Base-by-base conservation (phyloP, 2,113 vertebrate species). In the Egretta garzetta region DNA sequence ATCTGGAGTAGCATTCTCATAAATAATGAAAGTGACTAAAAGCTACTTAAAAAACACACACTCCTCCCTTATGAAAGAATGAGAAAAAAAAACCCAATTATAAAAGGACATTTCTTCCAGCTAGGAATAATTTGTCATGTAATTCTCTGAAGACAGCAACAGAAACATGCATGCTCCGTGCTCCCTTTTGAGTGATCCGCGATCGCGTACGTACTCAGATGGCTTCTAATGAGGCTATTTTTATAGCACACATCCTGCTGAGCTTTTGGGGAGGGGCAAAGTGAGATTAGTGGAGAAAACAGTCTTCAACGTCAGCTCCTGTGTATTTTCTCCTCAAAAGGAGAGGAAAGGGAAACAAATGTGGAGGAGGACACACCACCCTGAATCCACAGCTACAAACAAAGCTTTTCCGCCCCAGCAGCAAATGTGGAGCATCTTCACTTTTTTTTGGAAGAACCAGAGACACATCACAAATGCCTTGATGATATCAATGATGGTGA, bases 21-120 rank as follows among this genome's bases (percentile, higher is more conserved):
- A 91, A 97, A 97, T 97, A 96, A 97, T 97, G 90, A 81, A 97
- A 97, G 94, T 93, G 92, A 96, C 96, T 96, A 97, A 97, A 96
- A 97, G 97, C 97, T 97, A 94, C 94, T 97, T 97, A 91, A 95
- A 95, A 97, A 96, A 97, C 96, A 96, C 91, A 96, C 92, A 88
- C 90, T 94, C 94, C 90, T 95, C 93, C 96, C 91, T 96, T 77
- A 47, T 93, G 96, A 94, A 97, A 93, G 93, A 93, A 84, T 86
- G 84, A 87, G 92, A 32, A 90, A 95, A 97, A 97, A 39, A 95
- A 39, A 0, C 37, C 72, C 93, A 97, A 96, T 97, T 96, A 97
- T 89, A 93, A 97, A 96, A 97, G 95, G 96, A 95, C 88, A 88
- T 94, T 96, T 97, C 96, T 97, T 88, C 91, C 92, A 97, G 95